A percentile compares a stretch with the other conserved stretches of the same genome.
Evolutionary conservation across 2,113 vertebrate genomes (phyloP).

Genomic region (Hippocampus barbouri): DNA sequence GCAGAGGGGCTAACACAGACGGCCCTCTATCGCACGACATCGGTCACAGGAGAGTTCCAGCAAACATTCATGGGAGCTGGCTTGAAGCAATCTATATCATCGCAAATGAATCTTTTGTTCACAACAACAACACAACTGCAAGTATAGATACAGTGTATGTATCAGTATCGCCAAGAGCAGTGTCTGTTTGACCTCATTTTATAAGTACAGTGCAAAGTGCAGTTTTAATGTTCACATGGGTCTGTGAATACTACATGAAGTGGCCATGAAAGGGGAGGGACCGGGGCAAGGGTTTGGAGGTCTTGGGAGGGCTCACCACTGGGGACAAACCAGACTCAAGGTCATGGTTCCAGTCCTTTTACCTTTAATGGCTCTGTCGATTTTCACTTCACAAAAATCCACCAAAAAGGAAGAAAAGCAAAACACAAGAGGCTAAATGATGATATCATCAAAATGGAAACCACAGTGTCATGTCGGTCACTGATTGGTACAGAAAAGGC

Average conservation of each 20-base stretch:
- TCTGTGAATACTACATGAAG: background rate
- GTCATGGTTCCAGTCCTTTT: conserved; percentile 53
- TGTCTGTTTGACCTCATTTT: background rate
- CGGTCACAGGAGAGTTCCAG: no score
- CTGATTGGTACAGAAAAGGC: background rate
- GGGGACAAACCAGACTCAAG: conserved; percentile 5
- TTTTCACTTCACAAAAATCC: conserved; percentile 74
- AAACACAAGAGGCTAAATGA: conserved; percentile 11
- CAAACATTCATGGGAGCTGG: no score
- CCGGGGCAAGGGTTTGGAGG: conserved; percentile 29
- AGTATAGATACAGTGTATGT: no score
- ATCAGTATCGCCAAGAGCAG: background rate
- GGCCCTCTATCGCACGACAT: no score
- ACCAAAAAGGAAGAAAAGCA: conserved; percentile 31
- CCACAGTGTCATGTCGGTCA: background rate
- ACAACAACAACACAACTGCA: no score
- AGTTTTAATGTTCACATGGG: conserved; percentile 37
- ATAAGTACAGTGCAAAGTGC: conserved; percentile 21
- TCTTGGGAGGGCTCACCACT: conserved; percentile 24
- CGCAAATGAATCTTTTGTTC: no score
- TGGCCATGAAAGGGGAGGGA: background rate
- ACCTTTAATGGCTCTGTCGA: conserved; percentile 82
- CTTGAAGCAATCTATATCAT: no score
- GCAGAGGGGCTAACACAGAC: no score
- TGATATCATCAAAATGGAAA: background rate